Percentiles rank a stretch among this genome's conserved stretches.
phyloP scores from a whole-genome alignment of 2,113 vertebrate species.

The Psettodes erumei region DNA sequence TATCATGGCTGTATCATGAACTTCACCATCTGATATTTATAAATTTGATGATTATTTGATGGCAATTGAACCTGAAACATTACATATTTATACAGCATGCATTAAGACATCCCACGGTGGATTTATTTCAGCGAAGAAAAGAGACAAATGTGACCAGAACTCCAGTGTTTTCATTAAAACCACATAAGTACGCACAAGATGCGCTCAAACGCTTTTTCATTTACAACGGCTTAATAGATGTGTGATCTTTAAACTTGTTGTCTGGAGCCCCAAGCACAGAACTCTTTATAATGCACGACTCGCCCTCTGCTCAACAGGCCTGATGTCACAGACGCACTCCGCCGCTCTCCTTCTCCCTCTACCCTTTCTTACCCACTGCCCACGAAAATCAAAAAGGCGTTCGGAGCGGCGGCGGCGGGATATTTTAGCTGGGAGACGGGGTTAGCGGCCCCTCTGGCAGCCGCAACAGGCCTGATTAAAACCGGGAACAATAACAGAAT shows the following conservation, averaged over 20 bases:
- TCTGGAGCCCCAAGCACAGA: conserved; percentile 53
- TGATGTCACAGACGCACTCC: conserved; percentile 36
- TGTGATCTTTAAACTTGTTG: conserved; percentile 63
- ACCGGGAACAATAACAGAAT: conserved; percentile 38
- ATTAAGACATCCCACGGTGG: too few relatives aligned
- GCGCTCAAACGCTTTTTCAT: conserved; percentile 18
- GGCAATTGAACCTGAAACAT: neutral
- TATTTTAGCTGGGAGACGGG: conserved; percentile 14
- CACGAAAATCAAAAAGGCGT: conserved; percentile 21
- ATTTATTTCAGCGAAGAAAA: neutral
- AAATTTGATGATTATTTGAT: conserved; percentile 20
- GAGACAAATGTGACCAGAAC: conserved; percentile 8
- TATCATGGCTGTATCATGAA: neutral
- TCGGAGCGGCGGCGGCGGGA: conserved; percentile 5
- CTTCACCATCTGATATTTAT: conserved; percentile 14
- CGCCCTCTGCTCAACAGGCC: conserved; percentile 42
- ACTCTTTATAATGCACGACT: conserved; percentile 72
- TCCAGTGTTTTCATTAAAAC: conserved; percentile 21
- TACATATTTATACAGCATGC: too few relatives aligned
- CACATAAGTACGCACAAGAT: conserved; percentile 4
- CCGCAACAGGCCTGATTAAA: conserved; percentile 60
- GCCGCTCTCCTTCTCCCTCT: conserved; percentile 20
- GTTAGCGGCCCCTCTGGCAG: conserved; percentile 1
- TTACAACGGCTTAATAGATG: conserved; percentile 54
- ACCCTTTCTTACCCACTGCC: conserved; percentile 7